Evolutionary conservation across 2,113 vertebrate genomes (phyloP).

Genomic region (Grantiella picta): DNA sequence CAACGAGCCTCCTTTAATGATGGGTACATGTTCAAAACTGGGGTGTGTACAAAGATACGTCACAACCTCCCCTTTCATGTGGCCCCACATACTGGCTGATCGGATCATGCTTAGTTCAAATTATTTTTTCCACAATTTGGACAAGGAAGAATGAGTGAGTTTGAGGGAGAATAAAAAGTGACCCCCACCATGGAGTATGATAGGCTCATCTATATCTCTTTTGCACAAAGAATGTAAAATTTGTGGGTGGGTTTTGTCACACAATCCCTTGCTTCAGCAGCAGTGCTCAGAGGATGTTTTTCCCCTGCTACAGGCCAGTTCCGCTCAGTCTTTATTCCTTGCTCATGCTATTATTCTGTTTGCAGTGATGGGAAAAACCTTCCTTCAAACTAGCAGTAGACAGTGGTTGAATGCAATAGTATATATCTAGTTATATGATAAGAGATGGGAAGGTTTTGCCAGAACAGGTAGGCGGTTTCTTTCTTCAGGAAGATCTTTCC

Average conservation of each 20-base stretch:
- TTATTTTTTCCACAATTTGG: neutral
- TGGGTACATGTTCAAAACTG: neutral
- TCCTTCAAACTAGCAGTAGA: neutral
- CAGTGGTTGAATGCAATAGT: neutral
- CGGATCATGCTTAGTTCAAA: neutral
- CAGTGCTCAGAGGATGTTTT: neutral
- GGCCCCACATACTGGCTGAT: neutral
- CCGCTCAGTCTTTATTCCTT: neutral
- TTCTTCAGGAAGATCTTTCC: neutral
- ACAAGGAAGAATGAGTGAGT: neutral
- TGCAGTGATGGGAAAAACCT: neutral
- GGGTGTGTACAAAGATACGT: neutral
- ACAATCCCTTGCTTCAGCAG: neutral
- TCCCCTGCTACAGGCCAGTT: neutral
- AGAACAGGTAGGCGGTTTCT: neutral
- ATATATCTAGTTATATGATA: neutral
- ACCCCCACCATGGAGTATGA: neutral
- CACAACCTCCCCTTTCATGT: neutral
- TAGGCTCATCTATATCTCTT: neutral
- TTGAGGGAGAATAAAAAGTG: neutral
- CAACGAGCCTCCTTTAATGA: rapidly evolving
- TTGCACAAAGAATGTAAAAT: neutral
- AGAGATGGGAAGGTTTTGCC: neutral
- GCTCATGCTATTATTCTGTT: neutral
- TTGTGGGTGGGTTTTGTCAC: neutral